Conservation (phyloP, 2,888 invertebrate species). For the Zaprionus bogoriensis region DNA sequence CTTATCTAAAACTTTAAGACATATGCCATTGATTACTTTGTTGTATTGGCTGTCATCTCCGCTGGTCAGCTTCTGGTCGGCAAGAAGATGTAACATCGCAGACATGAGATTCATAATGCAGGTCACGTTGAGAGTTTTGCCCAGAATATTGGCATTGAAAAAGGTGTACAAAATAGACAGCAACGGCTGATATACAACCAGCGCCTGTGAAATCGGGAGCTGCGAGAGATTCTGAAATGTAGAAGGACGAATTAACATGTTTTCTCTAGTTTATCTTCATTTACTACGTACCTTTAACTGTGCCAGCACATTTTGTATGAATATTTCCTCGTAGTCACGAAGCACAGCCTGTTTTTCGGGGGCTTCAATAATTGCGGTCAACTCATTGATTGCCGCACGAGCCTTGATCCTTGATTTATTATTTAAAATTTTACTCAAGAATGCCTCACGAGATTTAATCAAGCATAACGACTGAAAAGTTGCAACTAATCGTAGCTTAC, state of each 20-base stretch:
- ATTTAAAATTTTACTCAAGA: no score
- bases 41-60: slow-evolving; percentile 87
- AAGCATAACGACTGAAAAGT: no score
- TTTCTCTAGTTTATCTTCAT: not conserved
- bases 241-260: not conserved
- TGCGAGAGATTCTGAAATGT: slow-evolving; percentile 81
- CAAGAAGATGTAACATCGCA: slow-evolving; percentile 81
- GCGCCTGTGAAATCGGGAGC: slow-evolving; percentile 85
- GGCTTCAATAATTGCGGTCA: slow-evolving; percentile 81
- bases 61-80: slow-evolving; percentile 82
- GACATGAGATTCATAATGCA: slow-evolving; percentile 83
- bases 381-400: slow-evolving; percentile 82
- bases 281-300: slow-evolving; percentile 80
- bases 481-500: no score
- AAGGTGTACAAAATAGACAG: slow-evolving; percentile 84
- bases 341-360: slow-evolving; percentile 83
- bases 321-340: slow-evolving; percentile 83
- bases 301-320: slow-evolving; percentile 82
- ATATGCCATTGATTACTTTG: slow-evolving; percentile 89
- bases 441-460: no score
- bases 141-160: slow-evolving; percentile 82
- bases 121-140: slow-evolving; percentile 81
- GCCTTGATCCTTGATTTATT: no score
- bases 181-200: slow-evolving; percentile 87
- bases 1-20: slow-evolving; percentile 89